Conservation (phyloP, 2,113 vertebrate genomes). For the Hystrix cristata region DNA sequence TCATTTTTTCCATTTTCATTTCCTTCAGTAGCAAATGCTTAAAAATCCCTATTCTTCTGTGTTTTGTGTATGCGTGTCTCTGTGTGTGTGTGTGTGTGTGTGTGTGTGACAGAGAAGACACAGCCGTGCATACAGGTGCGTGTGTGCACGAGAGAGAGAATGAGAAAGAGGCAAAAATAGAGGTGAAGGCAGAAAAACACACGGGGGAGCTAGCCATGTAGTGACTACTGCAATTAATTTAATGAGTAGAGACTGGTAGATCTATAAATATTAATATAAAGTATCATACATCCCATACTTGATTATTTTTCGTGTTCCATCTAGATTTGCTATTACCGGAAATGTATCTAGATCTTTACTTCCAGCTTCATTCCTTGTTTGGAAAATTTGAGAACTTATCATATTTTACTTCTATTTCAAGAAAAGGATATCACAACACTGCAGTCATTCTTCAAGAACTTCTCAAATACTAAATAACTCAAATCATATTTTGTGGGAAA, state of each 20-base stretch:
- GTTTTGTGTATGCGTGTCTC: neutral
- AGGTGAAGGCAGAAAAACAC: too few species aligned
- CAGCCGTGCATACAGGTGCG: too few species aligned
- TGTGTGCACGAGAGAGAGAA: neutral
- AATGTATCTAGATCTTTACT: neutral
- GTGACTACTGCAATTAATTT: neutral
- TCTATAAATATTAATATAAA: neutral
- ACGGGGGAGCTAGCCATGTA: neutral
- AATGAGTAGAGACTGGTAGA: neutral
- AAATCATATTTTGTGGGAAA: neutral
- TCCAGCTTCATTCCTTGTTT: neutral
- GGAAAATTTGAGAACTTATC: neutral
- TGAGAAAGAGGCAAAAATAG: neutral
- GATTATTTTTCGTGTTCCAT: neutral
- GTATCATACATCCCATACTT: too few species aligned
- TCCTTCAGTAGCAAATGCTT: neutral
- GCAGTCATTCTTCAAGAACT: neutral
- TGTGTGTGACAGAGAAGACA: neutral
- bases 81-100: neutral
- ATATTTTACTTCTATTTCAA: neutral
- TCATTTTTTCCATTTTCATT: neutral
- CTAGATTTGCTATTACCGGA: neutral
- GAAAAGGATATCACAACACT: neutral
- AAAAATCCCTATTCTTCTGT: neutral
- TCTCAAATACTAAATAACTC: neutral